Conservation (phyloP, 1,140 invertebrate genomes). For the Drosophila navojoa region DNA sequence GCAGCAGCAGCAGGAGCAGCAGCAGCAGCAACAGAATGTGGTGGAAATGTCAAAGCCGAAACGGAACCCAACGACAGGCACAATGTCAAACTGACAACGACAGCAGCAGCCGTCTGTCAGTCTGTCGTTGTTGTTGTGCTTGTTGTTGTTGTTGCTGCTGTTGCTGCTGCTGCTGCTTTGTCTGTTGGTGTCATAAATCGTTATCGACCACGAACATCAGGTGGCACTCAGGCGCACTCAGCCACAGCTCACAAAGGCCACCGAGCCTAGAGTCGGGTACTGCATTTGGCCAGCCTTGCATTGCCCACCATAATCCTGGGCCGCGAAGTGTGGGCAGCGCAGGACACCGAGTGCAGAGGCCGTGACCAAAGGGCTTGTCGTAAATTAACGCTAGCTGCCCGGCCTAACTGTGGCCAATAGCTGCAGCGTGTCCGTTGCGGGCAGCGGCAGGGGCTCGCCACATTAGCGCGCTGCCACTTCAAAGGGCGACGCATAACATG, state of each 20-base stretch:
- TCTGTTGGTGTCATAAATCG: constrained; percentile 78
- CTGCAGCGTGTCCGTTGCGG: background rate
- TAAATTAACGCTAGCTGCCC: constrained; percentile 70
- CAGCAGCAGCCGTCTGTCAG: constrained; percentile 49
- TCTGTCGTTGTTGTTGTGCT: constrained; percentile 14
- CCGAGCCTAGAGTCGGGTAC: constrained; percentile 17
- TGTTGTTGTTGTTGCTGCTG: constrained; percentile 24
- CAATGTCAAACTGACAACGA: constrained; percentile 66
- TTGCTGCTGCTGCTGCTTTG: constrained; percentile 44
- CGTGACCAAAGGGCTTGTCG: constrained; percentile 67
- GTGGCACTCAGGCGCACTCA: constrained; percentile 73
- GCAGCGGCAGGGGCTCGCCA: constrained; percentile 40
- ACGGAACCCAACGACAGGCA: constrained; percentile 46
- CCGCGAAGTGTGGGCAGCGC: background rate
- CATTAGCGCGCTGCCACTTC: constrained; percentile 69
- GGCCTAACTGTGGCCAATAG: constrained; percentile 34
- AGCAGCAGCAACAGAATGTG: constrained; percentile 21
- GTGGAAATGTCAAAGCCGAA: constrained; percentile 50
- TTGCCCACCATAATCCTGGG: constrained; percentile 60
- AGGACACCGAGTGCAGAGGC: constrained; percentile 6
- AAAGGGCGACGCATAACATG: constrained; percentile 60
- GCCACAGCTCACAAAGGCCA: constrained; percentile 31
- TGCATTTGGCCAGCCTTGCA: constrained; percentile 34
- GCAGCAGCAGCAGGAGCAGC: no score
- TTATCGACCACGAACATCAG: constrained; percentile 83